These are phyloP conservation scores for Boloria euphrosyne DNA, from an alignment of 2,888 invertebrate species.

Conservation along the genomic window DNA sequence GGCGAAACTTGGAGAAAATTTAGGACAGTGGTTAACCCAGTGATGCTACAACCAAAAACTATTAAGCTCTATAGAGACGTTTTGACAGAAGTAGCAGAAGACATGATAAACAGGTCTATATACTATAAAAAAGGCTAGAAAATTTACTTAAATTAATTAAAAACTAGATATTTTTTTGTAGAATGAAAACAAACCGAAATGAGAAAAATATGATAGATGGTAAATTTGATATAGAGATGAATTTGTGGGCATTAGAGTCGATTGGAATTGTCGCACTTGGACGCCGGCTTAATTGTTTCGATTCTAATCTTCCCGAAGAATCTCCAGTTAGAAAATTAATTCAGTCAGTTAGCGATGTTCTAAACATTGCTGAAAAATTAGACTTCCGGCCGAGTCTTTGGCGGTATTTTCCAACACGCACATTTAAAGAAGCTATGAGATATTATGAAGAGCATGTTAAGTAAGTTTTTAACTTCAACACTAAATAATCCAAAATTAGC, in stretches of 20 bases:
- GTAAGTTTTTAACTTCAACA: conserved; percentile 44
- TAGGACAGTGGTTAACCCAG: conserved; percentile 88
- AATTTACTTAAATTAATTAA: too few species aligned
- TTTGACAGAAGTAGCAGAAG: conserved; percentile 85
- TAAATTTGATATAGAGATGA: conserved; percentile 80
- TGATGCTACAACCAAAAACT: conserved; percentile 87
- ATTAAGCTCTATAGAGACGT: conserved; percentile 85
- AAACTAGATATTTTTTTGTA: conserved; percentile 50
- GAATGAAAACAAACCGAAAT: conserved; percentile 77
- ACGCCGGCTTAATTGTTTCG: conserved; percentile 62
- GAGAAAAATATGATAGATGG: conserved; percentile 78
- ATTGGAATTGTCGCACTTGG: conserved; percentile 67
- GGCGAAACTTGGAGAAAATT: conserved; percentile 90
- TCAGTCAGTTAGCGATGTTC: conserved; percentile 55
- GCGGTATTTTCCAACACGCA: conserved; percentile 56
- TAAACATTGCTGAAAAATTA: conserved; percentile 52
- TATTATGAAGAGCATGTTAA: conserved; percentile 51
- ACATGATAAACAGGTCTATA: conserved; percentile 66
- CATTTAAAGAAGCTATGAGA: conserved; percentile 57
- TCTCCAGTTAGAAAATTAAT: conserved; percentile 62
- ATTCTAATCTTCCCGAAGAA: conserved; percentile 57
- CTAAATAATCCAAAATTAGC: neutral
- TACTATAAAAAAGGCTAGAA: neutral
- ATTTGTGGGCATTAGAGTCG: conserved; percentile 85
- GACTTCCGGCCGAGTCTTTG: conserved; percentile 61